Conservation (phyloP, 1,140 invertebrate genomes). For the Hyphantria cunea region DNA sequence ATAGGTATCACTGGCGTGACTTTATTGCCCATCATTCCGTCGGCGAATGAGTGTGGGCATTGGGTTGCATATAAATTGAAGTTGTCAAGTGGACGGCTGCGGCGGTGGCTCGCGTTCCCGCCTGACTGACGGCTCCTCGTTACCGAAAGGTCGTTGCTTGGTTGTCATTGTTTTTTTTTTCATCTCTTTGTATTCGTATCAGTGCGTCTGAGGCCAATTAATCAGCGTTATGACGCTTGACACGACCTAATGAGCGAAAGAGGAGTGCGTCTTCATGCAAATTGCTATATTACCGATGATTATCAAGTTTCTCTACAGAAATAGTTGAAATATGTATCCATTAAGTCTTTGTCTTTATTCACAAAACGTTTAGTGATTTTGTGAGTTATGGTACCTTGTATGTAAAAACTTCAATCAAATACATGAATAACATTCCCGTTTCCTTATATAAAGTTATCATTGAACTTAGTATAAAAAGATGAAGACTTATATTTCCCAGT, state of each 20-base stretch:
- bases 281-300: slow-evolving; percentile 15
- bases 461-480: too few relatives aligned
- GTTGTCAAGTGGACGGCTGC: slow-evolving; percentile 52
- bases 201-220: slow-evolving; percentile 62
- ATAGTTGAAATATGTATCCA: slow-evolving; percentile 5
- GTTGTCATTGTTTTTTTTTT: slow-evolving; percentile 58
- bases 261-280: slow-evolving; percentile 27
- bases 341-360: not conserved
- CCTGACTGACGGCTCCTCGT: slow-evolving; percentile 64
- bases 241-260: slow-evolving; percentile 61
- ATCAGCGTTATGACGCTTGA: slow-evolving; percentile 71
- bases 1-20: slow-evolving; percentile 29
- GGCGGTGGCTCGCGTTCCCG: slow-evolving; percentile 40
- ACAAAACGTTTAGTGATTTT: too few relatives aligned
- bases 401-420: too few relatives aligned
- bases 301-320: slow-evolving; percentile 11
- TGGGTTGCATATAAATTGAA: slow-evolving; percentile 64
- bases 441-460: too few relatives aligned
- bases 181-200: slow-evolving; percentile 46
- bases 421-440: too few relatives aligned
- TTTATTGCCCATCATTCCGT: slow-evolving; percentile 57
- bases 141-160: slow-evolving; percentile 65
- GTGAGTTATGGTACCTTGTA: too few relatives aligned
- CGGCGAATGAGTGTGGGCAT: slow-evolving; percentile 41
- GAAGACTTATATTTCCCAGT: too few relatives aligned